Conservation (phyloP, 2,797 vertebrate species). For the Ceyx erithaca region DNA sequence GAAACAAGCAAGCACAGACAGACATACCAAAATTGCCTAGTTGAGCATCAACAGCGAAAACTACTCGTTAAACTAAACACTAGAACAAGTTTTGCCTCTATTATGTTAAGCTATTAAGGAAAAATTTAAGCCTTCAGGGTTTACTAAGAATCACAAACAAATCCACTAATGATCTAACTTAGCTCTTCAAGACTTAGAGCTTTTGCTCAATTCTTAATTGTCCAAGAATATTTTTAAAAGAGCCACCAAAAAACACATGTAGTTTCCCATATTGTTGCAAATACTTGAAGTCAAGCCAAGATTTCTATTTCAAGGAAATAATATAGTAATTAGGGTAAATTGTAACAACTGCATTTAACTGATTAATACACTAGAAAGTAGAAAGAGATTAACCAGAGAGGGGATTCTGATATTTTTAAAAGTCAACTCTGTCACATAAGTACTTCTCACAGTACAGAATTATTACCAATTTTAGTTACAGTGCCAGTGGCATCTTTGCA, state of each 20-base stretch:
- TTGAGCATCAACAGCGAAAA: not conserved
- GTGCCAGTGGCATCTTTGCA: not conserved
- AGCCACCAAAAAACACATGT: not conserved
- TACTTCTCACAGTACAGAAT: not conserved
- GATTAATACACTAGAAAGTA: not conserved
- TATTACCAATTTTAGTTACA: not conserved
- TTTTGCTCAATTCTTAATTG: not conserved
- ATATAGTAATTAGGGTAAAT: not conserved
- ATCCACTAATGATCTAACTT: not conserved
- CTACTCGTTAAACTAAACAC: not conserved
- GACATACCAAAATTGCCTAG: not conserved
- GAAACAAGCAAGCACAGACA: not conserved
- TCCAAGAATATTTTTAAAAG: not conserved
- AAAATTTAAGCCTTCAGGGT: not conserved
- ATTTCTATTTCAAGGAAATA: not conserved
- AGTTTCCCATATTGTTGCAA: not conserved
- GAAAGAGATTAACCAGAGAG: not conserved
- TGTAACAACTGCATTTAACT: not conserved
- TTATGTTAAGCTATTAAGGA: not conserved
- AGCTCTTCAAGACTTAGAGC: not conserved
- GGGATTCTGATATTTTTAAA: not conserved
- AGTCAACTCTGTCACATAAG: not conserved
- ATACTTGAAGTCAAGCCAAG: not conserved
- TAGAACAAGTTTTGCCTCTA: not conserved
- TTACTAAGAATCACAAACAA: not conserved